Percentiles rank a stretch among this genome's conserved stretches.
These are phyloP conservation scores for Sericinus montela DNA, from an alignment of 2,888 invertebrate species.

Conservation along the genomic window DNA sequence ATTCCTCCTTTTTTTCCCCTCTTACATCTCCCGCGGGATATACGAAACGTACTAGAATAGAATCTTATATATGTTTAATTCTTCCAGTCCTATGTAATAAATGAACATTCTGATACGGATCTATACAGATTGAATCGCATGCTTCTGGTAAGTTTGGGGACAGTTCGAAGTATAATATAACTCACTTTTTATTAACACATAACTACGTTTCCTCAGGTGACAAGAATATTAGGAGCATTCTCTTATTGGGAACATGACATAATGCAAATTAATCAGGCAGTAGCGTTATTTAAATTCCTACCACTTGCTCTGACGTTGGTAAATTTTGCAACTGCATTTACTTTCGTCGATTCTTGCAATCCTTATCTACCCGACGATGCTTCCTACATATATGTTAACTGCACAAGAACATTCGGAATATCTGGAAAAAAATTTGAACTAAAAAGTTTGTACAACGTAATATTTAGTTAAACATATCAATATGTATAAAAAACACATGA, in stretches of 20 bases:
- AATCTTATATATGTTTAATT: slow-evolving; percentile 13
- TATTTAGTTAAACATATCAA: no score
- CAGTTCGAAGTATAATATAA: neutral
- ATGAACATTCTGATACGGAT: slow-evolving; percentile 52
- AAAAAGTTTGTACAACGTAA: slow-evolving; percentile 28
- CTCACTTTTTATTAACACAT: neutral
- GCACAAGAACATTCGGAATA: slow-evolving; percentile 41
- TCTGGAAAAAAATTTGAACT: slow-evolving; percentile 29
- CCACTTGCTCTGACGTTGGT: slow-evolving; percentile 57
- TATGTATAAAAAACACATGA: no score
- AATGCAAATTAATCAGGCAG: slow-evolving; percentile 54
- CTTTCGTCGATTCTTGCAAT: slow-evolving; percentile 49
- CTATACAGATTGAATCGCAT: slow-evolving; percentile 60
- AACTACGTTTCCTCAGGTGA: slow-evolving; percentile 37
- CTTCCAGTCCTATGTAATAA: slow-evolving; percentile 52
- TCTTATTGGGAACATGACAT: slow-evolving; percentile 62
- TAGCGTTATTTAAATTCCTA: slow-evolving; percentile 58
- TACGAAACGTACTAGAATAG: no score
- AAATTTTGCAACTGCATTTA: slow-evolving; percentile 57
- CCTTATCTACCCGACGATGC: slow-evolving; percentile 31
- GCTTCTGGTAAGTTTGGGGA: slow-evolving; percentile 46
- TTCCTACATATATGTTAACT: slow-evolving; percentile 44
- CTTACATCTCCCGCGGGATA: no score
- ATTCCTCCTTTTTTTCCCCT: no score
- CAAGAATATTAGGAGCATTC: slow-evolving; percentile 58